These are phyloP conservation scores for Rhagonycha lutea DNA, from an alignment of 2,888 invertebrate genomes.

Conservation along the genomic window DNA sequence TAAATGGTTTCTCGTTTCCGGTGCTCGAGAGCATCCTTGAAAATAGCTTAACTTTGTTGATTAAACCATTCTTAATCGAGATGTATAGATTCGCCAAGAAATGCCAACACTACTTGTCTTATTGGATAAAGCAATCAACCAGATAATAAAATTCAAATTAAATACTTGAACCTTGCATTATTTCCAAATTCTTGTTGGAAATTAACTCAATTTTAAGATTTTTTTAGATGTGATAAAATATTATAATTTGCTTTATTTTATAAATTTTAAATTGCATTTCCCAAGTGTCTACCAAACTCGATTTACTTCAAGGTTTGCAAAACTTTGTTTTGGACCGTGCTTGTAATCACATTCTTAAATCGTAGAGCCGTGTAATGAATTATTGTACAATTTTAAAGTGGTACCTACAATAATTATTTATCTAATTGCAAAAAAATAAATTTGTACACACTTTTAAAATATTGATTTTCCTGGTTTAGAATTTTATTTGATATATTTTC, in stretches of 20 bases:
- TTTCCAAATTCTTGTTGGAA: neutral
- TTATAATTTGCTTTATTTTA: neutral
- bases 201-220: neutral
- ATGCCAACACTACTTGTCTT: conserved; percentile 28
- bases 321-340: neutral
- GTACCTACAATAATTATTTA: neutral
- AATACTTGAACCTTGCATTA: neutral
- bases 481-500: too few species aligned
- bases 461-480: neutral
- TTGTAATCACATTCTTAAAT: neutral
- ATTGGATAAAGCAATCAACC: conserved; percentile 21
- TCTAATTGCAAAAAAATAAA: neutral
- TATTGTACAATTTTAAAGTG: neutral
- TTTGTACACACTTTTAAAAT: too few species aligned
- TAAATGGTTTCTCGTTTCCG: conserved; percentile 30
- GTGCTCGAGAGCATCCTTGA: conserved; percentile 25
- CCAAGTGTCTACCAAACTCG: neutral
- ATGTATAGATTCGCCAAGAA: conserved; percentile 30
- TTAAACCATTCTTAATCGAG: conserved; percentile 35
- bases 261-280: neutral
- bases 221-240: neutral
- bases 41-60: conserved; percentile 36
- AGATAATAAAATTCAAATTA: conserved; percentile 4
- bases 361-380: neutral
- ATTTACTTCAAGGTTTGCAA: neutral